These are phyloP conservation scores for Echiichthys vipera DNA, from an alignment of 2,797 vertebrate species.

Conservation along the genomic window DNA sequence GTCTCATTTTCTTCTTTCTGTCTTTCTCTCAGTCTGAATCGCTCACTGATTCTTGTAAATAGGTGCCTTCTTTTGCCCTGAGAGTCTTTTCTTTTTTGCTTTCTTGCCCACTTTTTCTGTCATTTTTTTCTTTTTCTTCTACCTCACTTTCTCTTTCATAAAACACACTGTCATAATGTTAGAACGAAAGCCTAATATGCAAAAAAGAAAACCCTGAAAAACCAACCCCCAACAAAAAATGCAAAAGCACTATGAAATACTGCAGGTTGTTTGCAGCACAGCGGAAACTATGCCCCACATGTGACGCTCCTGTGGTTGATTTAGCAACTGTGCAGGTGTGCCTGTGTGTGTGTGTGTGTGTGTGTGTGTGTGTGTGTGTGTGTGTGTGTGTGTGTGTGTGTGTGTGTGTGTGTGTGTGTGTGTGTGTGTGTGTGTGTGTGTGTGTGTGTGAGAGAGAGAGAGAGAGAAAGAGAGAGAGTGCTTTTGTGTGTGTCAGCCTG, in stretches of 20 bases:
- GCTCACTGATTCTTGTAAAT: conserved; percentile 56
- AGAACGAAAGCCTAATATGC: conserved; percentile 8
- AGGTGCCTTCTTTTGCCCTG: neutral
- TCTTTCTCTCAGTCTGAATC: conserved; percentile 36
- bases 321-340: conserved; percentile 10
- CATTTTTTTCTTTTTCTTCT: neutral
- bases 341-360: neutral
- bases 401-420: neutral
- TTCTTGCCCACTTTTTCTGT: conserved; percentile 10
- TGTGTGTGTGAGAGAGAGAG: conserved; percentile 13
- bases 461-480: no score
- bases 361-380: neutral
- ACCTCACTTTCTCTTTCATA: conserved; percentile 34
- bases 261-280: conserved; percentile 1
- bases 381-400: neutral
- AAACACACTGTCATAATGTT: neutral
- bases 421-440: neutral
- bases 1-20: conserved; percentile 10
- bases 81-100: conserved; percentile 7
- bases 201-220: conserved; percentile 2
- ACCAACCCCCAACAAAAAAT: neutral
- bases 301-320: conserved; percentile 39
- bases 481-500: conserved; percentile 9
- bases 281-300: conserved; percentile 36
- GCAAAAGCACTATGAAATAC: neutral